Percentiles rank a stretch among this genome's conserved stretches.
Conservation (phyloP, 2,888 invertebrate genomes). For the Scaeva pyrastri region DNA sequence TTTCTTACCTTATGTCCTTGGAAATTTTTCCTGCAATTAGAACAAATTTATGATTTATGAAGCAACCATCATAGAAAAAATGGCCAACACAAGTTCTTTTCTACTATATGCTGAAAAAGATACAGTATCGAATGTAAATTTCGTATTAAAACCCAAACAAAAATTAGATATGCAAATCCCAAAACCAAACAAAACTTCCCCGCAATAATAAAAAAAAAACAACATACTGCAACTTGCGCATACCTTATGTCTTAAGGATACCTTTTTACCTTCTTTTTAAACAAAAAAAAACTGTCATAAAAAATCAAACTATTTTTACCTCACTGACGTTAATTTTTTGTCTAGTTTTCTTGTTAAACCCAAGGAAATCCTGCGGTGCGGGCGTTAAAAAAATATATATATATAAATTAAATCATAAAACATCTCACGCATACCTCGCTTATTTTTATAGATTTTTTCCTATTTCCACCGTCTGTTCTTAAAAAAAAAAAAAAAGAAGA, state of each 20-base stretch:
- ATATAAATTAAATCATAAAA: slow-evolving; percentile 68
- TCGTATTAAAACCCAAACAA: not conserved
- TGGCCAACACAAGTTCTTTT: too few species aligned
- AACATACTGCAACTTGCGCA: not conserved
- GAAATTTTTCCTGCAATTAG: too few species aligned
- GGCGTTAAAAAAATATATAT: slow-evolving; percentile 44
- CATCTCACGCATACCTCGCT: slow-evolving; percentile 69
- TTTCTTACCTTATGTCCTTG: too few species aligned
- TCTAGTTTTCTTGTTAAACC: not conserved
- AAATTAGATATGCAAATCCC: not conserved
- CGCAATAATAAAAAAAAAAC: not conserved
- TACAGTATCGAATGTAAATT: too few species aligned
- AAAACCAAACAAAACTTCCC: not conserved
- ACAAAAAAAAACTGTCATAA: slow-evolving; percentile 7
- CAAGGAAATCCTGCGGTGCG: slow-evolving; percentile 47
- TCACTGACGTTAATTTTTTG: slow-evolving; percentile 14
- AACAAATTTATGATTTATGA: too few species aligned
- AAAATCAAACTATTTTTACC: slow-evolving; percentile 37
- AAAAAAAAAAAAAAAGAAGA: slow-evolving; percentile 37
- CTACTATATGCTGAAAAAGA: too few species aligned
- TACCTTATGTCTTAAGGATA: not conserved
- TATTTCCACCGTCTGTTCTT: slow-evolving; percentile 24
- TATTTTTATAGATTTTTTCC: slow-evolving; percentile 31
- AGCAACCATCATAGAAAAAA: too few species aligned
- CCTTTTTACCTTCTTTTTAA: not conserved